A percentile compares a stretch with the other conserved stretches of the same genome.
phyloP scores from a whole-genome alignment of 2,888 invertebrate genomes.

The Clostera curtula region DNA sequence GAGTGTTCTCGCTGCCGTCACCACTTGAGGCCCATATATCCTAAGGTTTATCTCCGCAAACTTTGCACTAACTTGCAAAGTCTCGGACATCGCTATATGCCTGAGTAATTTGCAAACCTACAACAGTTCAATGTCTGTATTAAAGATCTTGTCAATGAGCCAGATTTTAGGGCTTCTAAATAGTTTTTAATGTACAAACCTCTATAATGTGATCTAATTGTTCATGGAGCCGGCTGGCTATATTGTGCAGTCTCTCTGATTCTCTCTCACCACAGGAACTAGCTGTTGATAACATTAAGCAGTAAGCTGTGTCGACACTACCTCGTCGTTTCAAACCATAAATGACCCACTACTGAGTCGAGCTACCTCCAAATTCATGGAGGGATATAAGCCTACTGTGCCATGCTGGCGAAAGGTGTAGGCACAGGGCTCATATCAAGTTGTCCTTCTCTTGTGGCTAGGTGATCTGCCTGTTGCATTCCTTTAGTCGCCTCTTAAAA shows the following conservation, averaged over 20 bases:
- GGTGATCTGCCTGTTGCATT: too few relatives aligned
- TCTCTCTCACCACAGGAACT: slow-evolving; percentile 78
- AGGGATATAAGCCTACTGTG: too few relatives aligned
- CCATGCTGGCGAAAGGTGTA: too few relatives aligned
- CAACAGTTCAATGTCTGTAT: slow-evolving; percentile 6
- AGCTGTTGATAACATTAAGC: slow-evolving; percentile 38
- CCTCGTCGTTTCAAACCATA: too few relatives aligned
- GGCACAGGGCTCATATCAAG: too few relatives aligned
- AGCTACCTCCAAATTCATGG: neutral
- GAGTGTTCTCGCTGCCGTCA: slow-evolving; percentile 94
- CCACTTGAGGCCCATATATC: slow-evolving; percentile 95
- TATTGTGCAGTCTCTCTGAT: slow-evolving; percentile 93
- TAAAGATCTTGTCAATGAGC: neutral
- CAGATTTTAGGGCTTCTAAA: neutral
- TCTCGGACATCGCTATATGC: slow-evolving; percentile 96
- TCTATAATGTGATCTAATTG: slow-evolving; percentile 99
- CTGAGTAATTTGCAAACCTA: slow-evolving; percentile 96
- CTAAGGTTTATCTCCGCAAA: slow-evolving; percentile 96
- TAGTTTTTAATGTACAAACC: slow-evolving; percentile 63
- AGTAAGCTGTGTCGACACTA: neutral
- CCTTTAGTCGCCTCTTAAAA: too few relatives aligned
- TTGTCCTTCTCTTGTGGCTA: too few relatives aligned
- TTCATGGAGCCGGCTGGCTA: slow-evolving; percentile 95
- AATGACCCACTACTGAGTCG: too few relatives aligned
- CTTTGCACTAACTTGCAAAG: slow-evolving; percentile 95